A percentile compares a stretch with the other conserved stretches of the same genome.
These are phyloP conservation scores for Chionoecetes opilio DNA, from an alignment of 1,140 invertebrate genomes.

Conservation along the genomic window DNA sequence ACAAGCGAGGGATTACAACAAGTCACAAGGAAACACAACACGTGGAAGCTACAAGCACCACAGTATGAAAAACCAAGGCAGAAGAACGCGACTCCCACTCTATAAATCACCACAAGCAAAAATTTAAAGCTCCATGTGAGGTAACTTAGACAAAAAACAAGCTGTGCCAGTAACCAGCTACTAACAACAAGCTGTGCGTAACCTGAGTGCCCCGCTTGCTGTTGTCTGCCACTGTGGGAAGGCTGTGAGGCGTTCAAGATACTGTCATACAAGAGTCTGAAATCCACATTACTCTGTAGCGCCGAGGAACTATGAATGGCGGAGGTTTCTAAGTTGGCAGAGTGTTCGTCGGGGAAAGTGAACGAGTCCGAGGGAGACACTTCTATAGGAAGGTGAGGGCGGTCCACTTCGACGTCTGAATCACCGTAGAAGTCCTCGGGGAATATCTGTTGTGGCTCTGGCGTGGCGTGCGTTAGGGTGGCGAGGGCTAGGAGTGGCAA, in stretches of 20 bases:
- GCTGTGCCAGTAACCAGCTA: background rate
- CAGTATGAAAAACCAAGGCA: background rate
- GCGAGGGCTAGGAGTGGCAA: background rate
- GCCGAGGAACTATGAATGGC: background rate
- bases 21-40: background rate
- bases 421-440: constrained; percentile 61
- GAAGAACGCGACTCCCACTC: background rate
- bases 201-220: background rate
- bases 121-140: background rate
- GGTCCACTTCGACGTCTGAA: background rate
- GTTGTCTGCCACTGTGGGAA: background rate
- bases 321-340: background rate
- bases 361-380: background rate
- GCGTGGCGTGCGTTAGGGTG: background rate
- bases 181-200: background rate
- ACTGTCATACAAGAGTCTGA: constrained; percentile 27
- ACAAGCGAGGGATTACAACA: too few species aligned
- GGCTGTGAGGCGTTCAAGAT: constrained; percentile 34
- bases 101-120: background rate
- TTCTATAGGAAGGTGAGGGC: background rate
- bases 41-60: background rate
- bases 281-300: constrained; percentile 48
- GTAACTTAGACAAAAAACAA: background rate
- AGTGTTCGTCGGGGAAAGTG: background rate
- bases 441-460: constrained; percentile 59